Percentiles rank a stretch among this genome's conserved stretches.
Conservation (phyloP, 2,113 vertebrate genomes). For the Casuarius casuarius region DNA sequence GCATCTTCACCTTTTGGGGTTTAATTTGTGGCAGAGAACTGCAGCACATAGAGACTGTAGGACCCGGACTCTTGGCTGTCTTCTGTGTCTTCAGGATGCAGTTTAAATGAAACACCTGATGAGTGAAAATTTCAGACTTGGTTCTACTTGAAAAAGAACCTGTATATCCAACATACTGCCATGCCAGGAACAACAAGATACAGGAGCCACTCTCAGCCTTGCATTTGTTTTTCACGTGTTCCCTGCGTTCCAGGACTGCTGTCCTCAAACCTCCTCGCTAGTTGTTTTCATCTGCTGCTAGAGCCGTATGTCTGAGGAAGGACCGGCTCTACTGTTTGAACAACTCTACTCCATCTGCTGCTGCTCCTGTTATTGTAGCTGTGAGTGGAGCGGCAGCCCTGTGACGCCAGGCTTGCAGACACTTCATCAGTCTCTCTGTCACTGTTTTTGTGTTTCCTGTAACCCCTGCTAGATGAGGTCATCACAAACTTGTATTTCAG, state of each 20-base stretch:
- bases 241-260: constrained; percentile 20
- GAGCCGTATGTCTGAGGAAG: constrained; percentile 13
- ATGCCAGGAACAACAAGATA: constrained; percentile 36
- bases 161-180: neutral
- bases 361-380: constrained; percentile 8
- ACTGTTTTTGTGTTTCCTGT: neutral
- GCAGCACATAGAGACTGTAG: neutral
- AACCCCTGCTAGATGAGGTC: neutral
- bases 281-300: constrained; percentile 41
- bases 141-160: constrained; percentile 25
- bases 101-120: neutral
- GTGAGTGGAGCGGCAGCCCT: neutral
- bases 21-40: neutral
- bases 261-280: constrained; percentile 5
- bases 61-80: neutral
- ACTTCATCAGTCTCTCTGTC: neutral
- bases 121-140: neutral
- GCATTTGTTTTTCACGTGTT: constrained; percentile 38
- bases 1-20: neutral
- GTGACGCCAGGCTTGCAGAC: neutral
- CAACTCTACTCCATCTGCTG: constrained; percentile 24
- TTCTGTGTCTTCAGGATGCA: neutral
- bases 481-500: neutral
- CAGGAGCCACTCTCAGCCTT: constrained; percentile 4
- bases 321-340: constrained; percentile 32